Percentiles rank a stretch among this genome's conserved stretches.
Evolutionary conservation across 2,797 vertebrate species (phyloP).

Genomic region (Helostoma temminkii): DNA sequence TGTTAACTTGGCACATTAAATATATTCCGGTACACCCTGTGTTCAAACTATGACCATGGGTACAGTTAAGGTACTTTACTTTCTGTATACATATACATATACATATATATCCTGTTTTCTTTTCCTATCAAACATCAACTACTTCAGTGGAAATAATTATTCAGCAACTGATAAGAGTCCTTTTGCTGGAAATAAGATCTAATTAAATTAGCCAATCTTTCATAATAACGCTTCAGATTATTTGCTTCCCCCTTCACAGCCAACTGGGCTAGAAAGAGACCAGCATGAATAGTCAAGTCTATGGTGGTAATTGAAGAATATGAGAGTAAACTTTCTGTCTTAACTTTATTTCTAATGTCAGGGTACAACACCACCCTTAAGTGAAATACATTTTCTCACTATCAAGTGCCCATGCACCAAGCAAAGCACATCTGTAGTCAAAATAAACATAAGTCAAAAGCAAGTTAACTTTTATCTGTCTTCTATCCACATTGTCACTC

Average conservation of each 20-base stretch:
- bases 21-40: background rate
- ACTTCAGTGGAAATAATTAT: slow-evolving; percentile 49
- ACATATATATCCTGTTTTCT: too few relatives aligned
- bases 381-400: slow-evolving; percentile 11
- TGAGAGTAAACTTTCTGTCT: slow-evolving; percentile 36
- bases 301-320: slow-evolving; percentile 32
- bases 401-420: slow-evolving; percentile 25
- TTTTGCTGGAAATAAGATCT: slow-evolving; percentile 47
- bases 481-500: slow-evolving; percentile 2
- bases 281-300: slow-evolving; percentile 8
- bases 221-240: slow-evolving; percentile 63
- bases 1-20: background rate
- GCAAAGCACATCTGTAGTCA: slow-evolving; percentile 14
- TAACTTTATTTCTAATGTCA: slow-evolving; percentile 24
- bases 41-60: background rate
- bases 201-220: slow-evolving; percentile 65
- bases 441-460: slow-evolving; percentile 24
- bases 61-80: background rate
- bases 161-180: slow-evolving; percentile 35
- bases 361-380: slow-evolving; percentile 30
- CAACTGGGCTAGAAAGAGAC: slow-evolving; percentile 21
- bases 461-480: slow-evolving; percentile 5
- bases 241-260: slow-evolving; percentile 46
- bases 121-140: slow-evolving; percentile 53
- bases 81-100: slow-evolving; percentile 2